Percentiles rank a stretch among this genome's conserved stretches.
Conservation (phyloP, 2,113 vertebrate genomes). For the Rhabdornis inornatus region DNA sequence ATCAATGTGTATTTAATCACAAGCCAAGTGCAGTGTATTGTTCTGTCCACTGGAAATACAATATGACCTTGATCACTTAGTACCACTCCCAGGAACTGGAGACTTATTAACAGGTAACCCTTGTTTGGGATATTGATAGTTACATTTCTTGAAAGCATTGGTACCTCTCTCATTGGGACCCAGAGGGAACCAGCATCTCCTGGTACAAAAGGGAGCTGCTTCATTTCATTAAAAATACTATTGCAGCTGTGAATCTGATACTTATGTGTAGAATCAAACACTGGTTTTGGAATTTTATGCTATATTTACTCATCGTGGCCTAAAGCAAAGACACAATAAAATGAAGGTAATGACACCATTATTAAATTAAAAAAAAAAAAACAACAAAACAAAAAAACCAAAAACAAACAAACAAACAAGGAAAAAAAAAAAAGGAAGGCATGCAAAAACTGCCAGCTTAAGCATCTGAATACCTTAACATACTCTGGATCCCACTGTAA, state of each 20-base stretch:
- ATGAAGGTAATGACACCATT: background rate
- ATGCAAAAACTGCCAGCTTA: background rate
- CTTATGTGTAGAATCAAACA: background rate
- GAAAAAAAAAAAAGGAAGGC: background rate
- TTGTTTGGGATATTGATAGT: background rate
- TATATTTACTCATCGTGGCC: background rate
- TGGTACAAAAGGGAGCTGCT: background rate
- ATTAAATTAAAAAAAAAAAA: background rate
- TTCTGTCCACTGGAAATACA: background rate
- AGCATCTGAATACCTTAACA: constrained; percentile 69
- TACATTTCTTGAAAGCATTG: background rate
- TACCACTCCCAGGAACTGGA: background rate
- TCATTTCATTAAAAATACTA: background rate
- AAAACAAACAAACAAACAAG: too few species aligned
- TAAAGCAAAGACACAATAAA: background rate
- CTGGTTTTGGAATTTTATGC: background rate
- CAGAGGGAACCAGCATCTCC: background rate
- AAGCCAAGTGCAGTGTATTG: background rate
- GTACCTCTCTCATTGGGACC: background rate
- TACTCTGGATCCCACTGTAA: constrained; percentile 62
- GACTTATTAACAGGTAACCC: background rate
- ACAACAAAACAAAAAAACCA: too few species aligned
- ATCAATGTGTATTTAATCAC: background rate
- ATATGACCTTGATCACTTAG: background rate
- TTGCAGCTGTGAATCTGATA: background rate